A percentile compares a stretch with the other conserved stretches of the same genome.
These are phyloP conservation scores for Chrysogorgia sp. DNA, from an alignment of 92 coral and sea anemone species.

Conservation along the genomic window DNA sequence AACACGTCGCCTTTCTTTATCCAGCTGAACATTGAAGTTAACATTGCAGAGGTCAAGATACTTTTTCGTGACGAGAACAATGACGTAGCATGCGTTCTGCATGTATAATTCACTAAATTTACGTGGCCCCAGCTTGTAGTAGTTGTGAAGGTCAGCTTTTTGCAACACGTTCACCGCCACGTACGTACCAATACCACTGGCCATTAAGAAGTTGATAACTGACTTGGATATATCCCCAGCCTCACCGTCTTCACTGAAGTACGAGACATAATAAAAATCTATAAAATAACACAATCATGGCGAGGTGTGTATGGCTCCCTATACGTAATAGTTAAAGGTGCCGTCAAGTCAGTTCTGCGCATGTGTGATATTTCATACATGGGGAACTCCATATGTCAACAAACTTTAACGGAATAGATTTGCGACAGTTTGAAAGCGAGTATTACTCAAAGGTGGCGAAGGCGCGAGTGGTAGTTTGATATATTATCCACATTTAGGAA, in stretches of 20 bases:
- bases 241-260: not conserved
- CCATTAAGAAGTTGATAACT: not conserved
- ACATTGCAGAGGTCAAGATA: not conserved
- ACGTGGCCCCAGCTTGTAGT: not conserved
- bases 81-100: not conserved
- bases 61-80: not conserved
- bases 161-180: not conserved
- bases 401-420: too few relatives aligned
- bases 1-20: constrained; percentile 4
- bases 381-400: too few relatives aligned
- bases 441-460: too few relatives aligned
- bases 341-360: too few relatives aligned
- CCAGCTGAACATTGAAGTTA: not conserved
- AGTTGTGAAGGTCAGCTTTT: not conserved
- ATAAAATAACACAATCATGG: too few relatives aligned
- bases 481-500: too few relatives aligned
- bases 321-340: too few relatives aligned
- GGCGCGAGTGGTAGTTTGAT: too few relatives aligned
- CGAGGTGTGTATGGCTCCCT: too few relatives aligned
- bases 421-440: too few relatives aligned
- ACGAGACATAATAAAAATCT: not conserved
- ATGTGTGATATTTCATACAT: too few relatives aligned
- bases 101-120: not conserved
- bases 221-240: not conserved
- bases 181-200: not conserved